Base-by-base conservation (phyloP, 2,888 invertebrate species). In the Kuschelorhynchus macadamiae region DNA sequence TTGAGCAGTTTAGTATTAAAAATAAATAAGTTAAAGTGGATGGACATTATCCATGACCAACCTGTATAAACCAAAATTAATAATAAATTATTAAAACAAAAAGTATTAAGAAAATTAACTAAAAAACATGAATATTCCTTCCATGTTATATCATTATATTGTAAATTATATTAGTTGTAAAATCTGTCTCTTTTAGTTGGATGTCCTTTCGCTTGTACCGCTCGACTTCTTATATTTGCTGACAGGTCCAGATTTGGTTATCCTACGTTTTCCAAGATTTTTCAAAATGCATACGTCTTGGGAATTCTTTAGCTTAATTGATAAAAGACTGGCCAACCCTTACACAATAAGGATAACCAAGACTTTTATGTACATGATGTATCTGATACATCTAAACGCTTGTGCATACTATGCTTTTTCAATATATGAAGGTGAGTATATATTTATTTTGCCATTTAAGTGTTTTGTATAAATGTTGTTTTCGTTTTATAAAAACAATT, bases 321-420 rank as follows among this genome's bases (percentile, higher is more conserved):
- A 98, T 83, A 90, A 94, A 66, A 88, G 93, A 0, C 88, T 96
- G 16, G 90, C 95, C 8, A 94, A 94, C 11, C 96, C 96, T 0
- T 94, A 96, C 81, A 89, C 93, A 70, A 92, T 97, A 3, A 88
- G 97, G 62, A 92, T 97, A 52, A 90, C 93, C 8, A 91, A 94
- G 76, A 96, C 96, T 0, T 85, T 97, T 46, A 90, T 93, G 76
- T 96, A 98, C 85, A 97, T 97, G 89, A 89, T 98, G 80, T 97
- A 94, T 81, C 86, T 98, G 81, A 97, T 98, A 53, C 97, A 98
- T 80, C 84, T 96, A 61, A 97, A 97, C 76, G 95, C 96, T 0
- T 97, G 97, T 79, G 92, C 95, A 0, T 98, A 97, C 81, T 98
- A 96, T 80, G 92, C 92, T 0, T 36, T 36, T 36, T 36, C 36